Percentiles rank a stretch among this genome's conserved stretches.
Evolutionary conservation across 2,797 vertebrate genomes (phyloP).

Genomic region (Apogon talboti): DNA sequence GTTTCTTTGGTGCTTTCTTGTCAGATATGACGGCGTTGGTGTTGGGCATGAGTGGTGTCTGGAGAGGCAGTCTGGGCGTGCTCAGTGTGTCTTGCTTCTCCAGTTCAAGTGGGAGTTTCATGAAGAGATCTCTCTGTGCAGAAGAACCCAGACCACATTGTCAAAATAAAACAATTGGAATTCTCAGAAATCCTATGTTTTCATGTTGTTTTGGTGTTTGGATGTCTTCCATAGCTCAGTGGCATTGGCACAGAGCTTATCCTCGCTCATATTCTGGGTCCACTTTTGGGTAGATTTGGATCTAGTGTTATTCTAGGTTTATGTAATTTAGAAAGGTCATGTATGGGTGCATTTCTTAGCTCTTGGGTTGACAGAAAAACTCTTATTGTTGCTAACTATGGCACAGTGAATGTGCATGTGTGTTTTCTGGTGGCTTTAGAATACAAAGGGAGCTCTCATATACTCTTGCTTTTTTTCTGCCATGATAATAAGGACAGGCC

Average conservation of each 20-base stretch:
- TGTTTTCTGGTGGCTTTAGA: not conserved
- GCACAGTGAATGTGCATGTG: not conserved
- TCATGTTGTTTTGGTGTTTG: slow-evolving; percentile 30
- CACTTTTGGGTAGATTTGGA: slow-evolving; percentile 29
- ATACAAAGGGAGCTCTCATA: too few species aligned
- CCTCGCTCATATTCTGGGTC: slow-evolving; percentile 35
- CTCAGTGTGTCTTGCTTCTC: slow-evolving; percentile 49
- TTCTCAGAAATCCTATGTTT: slow-evolving; percentile 58
- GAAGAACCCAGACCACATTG: slow-evolving; percentile 64
- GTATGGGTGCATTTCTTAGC: slow-evolving; percentile 13
- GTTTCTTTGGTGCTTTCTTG: slow-evolving; percentile 6
- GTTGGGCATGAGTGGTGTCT: slow-evolving; percentile 43
- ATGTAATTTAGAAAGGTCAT: slow-evolving; percentile 26
- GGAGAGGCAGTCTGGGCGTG: slow-evolving; percentile 26
- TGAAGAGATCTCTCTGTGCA: slow-evolving; percentile 59
- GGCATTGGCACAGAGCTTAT: slow-evolving; percentile 52
- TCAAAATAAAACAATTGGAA: slow-evolving; percentile 52
- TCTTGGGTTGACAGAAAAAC: not conserved
- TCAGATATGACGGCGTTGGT: slow-evolving; percentile 56
- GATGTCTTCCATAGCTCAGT: slow-evolving; percentile 37
- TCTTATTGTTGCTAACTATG: not conserved
- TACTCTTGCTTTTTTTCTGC: too few species aligned
- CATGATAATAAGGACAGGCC: too few species aligned
- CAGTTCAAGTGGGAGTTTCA: slow-evolving; percentile 62
- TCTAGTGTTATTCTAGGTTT: slow-evolving; percentile 35